phyloP scores from a whole-genome alignment of 2,113 vertebrate species.

The Calyptommatus sinebrachiatus region DNA sequence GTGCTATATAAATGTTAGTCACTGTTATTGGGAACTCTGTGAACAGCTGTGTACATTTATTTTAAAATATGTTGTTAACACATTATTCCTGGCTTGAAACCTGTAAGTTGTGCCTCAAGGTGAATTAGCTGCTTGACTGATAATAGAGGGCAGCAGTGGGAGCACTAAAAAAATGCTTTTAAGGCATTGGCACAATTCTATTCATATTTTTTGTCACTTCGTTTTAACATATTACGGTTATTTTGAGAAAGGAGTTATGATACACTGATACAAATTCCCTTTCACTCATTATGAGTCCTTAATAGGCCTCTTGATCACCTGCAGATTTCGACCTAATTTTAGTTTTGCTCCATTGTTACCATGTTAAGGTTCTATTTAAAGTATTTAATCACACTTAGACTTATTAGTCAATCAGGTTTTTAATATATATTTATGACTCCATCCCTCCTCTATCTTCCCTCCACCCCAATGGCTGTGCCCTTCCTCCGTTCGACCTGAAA shows the following conservation, averaged over 20 bases:
- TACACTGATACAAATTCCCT: constrained; percentile 2
- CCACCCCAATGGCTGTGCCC: too few relatives aligned
- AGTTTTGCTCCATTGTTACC: neutral
- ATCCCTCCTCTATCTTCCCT: too few relatives aligned
- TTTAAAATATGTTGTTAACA: constrained; percentile 15
- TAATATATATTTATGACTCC: too few relatives aligned
- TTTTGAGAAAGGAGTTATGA: constrained; percentile 7
- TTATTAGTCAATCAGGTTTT: too few relatives aligned
- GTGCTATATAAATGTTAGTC: neutral
- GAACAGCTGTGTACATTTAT: neutral
- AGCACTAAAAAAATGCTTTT: neutral
- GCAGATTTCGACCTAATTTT: neutral
- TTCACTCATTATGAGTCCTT: constrained; percentile 3
- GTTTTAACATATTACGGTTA: constrained; percentile 2
- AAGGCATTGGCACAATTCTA: neutral
- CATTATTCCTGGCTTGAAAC: constrained; percentile 13
- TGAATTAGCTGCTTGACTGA: constrained; percentile 26
- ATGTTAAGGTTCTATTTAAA: too few relatives aligned
- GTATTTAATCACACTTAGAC: too few relatives aligned
- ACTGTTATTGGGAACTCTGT: neutral
- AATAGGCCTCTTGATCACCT: neutral
- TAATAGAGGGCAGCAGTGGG: neutral
- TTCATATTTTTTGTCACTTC: constrained; percentile 16
- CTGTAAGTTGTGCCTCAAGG: constrained; percentile 4
- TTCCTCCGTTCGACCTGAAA: too few relatives aligned